phyloP scores from a whole-genome alignment of 1,140 invertebrate species.

The Microplitis demolitor region DNA sequence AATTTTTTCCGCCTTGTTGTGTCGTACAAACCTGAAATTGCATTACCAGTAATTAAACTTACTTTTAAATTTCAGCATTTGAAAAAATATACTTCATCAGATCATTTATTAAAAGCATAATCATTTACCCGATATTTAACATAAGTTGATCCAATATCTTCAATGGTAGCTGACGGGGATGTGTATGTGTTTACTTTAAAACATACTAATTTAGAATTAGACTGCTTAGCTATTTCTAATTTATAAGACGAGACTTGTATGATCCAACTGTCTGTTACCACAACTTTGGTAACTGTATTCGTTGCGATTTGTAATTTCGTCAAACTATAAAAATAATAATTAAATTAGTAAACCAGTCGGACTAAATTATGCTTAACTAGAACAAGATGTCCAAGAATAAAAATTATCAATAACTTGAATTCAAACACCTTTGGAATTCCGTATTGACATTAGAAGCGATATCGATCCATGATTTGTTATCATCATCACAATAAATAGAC shows the following conservation, averaged over 20 bases:
- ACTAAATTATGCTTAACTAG: not conserved
- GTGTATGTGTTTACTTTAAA: slow-evolving; percentile 77
- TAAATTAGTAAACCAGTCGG: not conserved
- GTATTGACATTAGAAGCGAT: slow-evolving; percentile 76
- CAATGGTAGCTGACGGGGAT: slow-evolving; percentile 67
- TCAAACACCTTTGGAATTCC: slow-evolving; percentile 73
- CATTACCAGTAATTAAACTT: slow-evolving; percentile 11
- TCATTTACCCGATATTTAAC: slow-evolving; percentile 63
- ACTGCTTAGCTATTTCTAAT: slow-evolving; percentile 77
- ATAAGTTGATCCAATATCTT: slow-evolving; percentile 78
- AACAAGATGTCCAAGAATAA: not conserved
- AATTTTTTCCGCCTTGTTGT: slow-evolving; percentile 19
- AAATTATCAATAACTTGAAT: slow-evolving; percentile 11
- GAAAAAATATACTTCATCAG: not conserved
- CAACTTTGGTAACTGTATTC: slow-evolving; percentile 71
- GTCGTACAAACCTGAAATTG: slow-evolving; percentile 54
- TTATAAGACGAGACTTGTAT: slow-evolving; percentile 81
- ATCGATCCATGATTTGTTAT: slow-evolving; percentile 67
- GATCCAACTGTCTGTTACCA: slow-evolving; percentile 89
- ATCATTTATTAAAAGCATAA: too few species aligned
- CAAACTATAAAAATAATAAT: slow-evolving; percentile 61
- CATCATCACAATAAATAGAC: slow-evolving; percentile 66
- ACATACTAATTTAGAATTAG: slow-evolving; percentile 75
- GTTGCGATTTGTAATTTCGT: slow-evolving; percentile 73
- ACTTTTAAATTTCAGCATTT: not conserved